phyloP scores from a whole-genome alignment of 2,113 vertebrate species.

The Mormoops blainvillei region DNA sequence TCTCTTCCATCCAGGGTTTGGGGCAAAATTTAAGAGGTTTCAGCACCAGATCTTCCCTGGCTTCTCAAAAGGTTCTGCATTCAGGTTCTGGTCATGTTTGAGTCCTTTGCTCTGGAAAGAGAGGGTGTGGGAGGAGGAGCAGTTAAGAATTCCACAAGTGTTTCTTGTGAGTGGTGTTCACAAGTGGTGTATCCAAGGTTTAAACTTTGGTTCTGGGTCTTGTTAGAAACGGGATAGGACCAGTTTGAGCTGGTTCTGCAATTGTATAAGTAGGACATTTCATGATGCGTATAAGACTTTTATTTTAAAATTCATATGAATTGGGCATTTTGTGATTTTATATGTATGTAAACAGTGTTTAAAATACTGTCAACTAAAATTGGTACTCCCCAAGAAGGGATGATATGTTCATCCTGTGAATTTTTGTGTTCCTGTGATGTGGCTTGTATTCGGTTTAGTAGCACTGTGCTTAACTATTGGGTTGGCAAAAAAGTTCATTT shows the following conservation, averaged over 20 bases:
- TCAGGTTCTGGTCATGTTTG: neutral
- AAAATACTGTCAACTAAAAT: neutral
- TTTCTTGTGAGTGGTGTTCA: neutral
- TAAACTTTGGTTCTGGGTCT: neutral
- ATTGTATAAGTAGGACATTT: neutral
- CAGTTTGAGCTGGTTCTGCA: neutral
- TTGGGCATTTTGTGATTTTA: constrained; percentile 5
- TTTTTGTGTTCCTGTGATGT: neutral
- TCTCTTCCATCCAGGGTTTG: neutral
- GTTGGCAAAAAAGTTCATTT: too few species aligned
- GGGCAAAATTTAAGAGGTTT: neutral
- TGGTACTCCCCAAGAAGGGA: neutral
- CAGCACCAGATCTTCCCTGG: neutral
- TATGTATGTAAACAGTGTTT: neutral
- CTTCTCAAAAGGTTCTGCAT: neutral
- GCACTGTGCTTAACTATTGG: neutral
- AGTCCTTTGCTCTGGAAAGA: neutral
- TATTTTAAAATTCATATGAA: neutral
- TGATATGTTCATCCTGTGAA: neutral
- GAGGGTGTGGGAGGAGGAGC: neutral
- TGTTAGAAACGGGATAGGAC: neutral
- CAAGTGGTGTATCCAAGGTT: neutral
- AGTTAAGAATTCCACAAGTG: neutral
- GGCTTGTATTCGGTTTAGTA: neutral
- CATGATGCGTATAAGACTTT: neutral